phyloP scores from a whole-genome alignment of 1,140 invertebrate species.

The Globodera ellingtonae region DNA sequence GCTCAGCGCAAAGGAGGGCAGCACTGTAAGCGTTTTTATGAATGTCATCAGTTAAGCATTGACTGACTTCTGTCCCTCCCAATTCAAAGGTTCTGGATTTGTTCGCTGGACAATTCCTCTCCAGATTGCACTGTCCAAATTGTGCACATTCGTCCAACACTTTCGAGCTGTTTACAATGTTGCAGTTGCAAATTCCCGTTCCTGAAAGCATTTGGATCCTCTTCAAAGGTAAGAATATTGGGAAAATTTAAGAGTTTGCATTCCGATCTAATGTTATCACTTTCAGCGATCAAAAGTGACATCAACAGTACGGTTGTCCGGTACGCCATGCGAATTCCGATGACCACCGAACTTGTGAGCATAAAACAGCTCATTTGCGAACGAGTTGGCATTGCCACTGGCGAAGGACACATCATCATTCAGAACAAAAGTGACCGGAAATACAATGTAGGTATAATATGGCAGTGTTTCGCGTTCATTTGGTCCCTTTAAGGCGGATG shows the following conservation, averaged over 20 bases:
- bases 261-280: background rate
- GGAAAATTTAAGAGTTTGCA: no score
- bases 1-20: slow-evolving; percentile 70
- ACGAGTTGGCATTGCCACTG: background rate
- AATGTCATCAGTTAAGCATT: no score
- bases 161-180: slow-evolving; percentile 84
- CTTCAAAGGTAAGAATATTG: background rate
- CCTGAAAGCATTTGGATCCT: background rate
- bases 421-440: background rate
- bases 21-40: slow-evolving; percentile 71
- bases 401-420: background rate
- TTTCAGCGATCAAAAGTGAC: background rate
- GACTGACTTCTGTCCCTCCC: no score
- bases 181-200: slow-evolving; percentile 78
- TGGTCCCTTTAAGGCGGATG: background rate
- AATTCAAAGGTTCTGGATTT: slow-evolving; percentile 63
- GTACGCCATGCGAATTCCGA: background rate
- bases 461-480: no score
- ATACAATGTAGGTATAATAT: background rate
- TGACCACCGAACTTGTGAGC: background rate
- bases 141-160: slow-evolving; percentile 79
- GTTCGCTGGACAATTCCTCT: slow-evolving; percentile 85
- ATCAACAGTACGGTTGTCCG: background rate
- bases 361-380: background rate
- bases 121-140: slow-evolving; percentile 77